These are phyloP conservation scores for Trichogramma evanescens DNA, from an alignment of 2,888 invertebrate species.

Conservation along the genomic window DNA sequence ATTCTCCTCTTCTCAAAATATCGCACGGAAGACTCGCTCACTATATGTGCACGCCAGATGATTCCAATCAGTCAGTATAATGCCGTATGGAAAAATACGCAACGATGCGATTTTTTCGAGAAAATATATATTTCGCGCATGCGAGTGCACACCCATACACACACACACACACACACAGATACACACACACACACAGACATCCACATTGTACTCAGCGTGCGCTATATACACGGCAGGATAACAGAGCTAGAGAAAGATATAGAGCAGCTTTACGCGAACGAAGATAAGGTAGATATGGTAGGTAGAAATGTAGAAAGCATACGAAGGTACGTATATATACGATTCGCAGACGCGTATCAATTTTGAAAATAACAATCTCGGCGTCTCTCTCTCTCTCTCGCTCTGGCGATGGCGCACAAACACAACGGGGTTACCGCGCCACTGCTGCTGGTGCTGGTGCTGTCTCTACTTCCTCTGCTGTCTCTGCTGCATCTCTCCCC, in stretches of 20 bases:
- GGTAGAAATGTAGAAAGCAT: no score
- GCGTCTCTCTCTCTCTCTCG: conserved; percentile 5
- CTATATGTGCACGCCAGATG: no score
- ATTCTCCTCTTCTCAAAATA: no score
- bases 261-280: not conserved
- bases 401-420: conserved; percentile 1
- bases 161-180: conserved; percentile 3
- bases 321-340: not conserved
- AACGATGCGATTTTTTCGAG: no score
- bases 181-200: not conserved
- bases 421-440: not conserved
- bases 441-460: not conserved
- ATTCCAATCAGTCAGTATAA: no score
- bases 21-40: no score
- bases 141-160: no score
- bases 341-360: conserved; percentile 28
- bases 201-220: not conserved
- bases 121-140: no score
- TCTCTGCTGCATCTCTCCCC: conserved; percentile 1
- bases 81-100: no score
- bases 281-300: not conserved
- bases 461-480: conserved; percentile 2
- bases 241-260: not conserved
- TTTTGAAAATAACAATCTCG: conserved; percentile 38
- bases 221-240: not conserved